phyloP scores from a whole-genome alignment of 2,113 vertebrate genomes.

The Neotragus pygmaeus region DNA sequence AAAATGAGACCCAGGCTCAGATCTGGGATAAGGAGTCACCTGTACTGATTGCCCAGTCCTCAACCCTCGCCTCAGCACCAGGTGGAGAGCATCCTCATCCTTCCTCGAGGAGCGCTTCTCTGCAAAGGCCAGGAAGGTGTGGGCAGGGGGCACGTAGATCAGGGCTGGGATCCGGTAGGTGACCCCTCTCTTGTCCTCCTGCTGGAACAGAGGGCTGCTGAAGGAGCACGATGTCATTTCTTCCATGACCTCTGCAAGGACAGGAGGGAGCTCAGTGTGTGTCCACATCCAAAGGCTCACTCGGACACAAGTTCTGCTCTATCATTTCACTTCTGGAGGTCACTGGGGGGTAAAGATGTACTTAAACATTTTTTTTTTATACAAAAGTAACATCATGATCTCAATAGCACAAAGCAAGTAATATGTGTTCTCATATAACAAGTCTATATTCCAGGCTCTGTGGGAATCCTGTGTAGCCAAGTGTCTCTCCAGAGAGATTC shows the following conservation, averaged over 20 bases:
- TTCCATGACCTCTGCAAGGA: neutral
- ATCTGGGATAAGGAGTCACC: slow-evolving; percentile 75
- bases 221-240: fast-evolving
- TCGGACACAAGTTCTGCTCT: neutral
- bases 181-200: slow-evolving; percentile 70
- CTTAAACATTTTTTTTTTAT: neutral
- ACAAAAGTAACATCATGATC: neutral
- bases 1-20: neutral
- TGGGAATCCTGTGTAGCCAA: neutral
- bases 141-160: slow-evolving; percentile 81
- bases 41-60: slow-evolving; percentile 79
- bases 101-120: slow-evolving; percentile 85
- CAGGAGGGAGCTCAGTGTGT: neutral
- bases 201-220: slow-evolving; percentile 81
- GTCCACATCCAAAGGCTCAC: neutral
- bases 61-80: slow-evolving; percentile 89
- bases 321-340: neutral
- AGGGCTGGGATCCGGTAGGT: slow-evolving; percentile 93
- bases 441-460: neutral
- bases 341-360: neutral
- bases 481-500: neutral
- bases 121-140: slow-evolving; percentile 90
- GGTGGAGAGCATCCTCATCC: slow-evolving; percentile 85
- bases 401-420: neutral
- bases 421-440: neutral